Evolutionary conservation across 2,888 invertebrate species (phyloP).

Genomic region (Atethmia centrago): DNA sequence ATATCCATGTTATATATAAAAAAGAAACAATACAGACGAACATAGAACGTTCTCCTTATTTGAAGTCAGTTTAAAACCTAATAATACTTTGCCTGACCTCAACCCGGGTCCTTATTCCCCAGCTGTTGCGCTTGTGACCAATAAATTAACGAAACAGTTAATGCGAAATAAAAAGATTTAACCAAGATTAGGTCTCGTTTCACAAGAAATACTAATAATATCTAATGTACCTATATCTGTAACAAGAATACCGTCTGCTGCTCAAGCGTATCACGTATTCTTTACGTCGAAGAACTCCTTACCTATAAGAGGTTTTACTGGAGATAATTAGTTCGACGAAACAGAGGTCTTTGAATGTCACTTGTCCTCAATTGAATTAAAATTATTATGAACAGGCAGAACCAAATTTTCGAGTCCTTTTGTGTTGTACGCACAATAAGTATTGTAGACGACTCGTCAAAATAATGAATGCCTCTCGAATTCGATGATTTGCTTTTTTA

Average conservation of each 20-base stretch:
- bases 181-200: background rate
- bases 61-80: too few relatives aligned
- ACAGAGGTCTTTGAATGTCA: slow-evolving; percentile 34
- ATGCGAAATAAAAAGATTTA: background rate
- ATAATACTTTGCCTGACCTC: background rate
- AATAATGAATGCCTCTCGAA: slow-evolving; percentile 59
- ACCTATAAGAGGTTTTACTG: slow-evolving; percentile 2
- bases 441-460: slow-evolving; percentile 50
- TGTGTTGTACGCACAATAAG: slow-evolving; percentile 59
- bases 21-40: too few relatives aligned
- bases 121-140: background rate
- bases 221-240: too few relatives aligned
- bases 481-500: slow-evolving; percentile 52
- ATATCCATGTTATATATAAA: too few relatives aligned
- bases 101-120: background rate
- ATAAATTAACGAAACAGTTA: background rate
- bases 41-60: too few relatives aligned
- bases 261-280: background rate
- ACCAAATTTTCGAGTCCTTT: slow-evolving; percentile 52
- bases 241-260: background rate
- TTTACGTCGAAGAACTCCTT: background rate
- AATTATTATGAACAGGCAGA: slow-evolving; percentile 47
- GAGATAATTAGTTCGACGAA: slow-evolving; percentile 39
- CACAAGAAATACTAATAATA: background rate
- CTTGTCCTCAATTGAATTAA: slow-evolving; percentile 45